These are phyloP conservation scores for Danio kyathit DNA, from an alignment of 2,797 vertebrate species.

Conservation along the genomic window DNA sequence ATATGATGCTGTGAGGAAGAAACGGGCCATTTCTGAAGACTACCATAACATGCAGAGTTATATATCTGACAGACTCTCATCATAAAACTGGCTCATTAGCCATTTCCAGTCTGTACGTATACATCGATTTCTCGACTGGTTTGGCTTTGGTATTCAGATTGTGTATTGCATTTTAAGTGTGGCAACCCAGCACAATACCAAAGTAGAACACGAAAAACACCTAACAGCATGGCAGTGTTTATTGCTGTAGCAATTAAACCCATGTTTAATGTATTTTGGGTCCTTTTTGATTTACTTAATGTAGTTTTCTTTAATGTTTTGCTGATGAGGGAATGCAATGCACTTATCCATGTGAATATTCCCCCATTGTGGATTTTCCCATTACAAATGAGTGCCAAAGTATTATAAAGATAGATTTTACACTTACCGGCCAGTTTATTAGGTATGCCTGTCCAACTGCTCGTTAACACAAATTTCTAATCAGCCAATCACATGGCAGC, in stretches of 20 bases:
- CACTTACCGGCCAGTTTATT: no score
- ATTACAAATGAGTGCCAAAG: background rate
- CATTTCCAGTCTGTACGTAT: background rate
- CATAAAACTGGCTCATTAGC: constrained; percentile 6
- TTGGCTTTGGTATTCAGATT: background rate
- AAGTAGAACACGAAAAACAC: background rate
- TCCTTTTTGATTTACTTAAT: background rate
- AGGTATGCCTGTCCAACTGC: no score
- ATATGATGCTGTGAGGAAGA: constrained; percentile 46
- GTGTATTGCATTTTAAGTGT: background rate
- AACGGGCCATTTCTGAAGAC: constrained; percentile 14
- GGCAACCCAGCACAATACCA: background rate
- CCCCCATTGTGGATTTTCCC: background rate
- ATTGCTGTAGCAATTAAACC: background rate
- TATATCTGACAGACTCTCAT: background rate
- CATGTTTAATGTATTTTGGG: background rate
- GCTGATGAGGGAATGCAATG: background rate
- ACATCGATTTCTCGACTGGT: background rate
- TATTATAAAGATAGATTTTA: background rate
- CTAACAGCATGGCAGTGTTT: no score
- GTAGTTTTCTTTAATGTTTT: background rate
- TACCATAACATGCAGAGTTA: constrained; percentile 19
- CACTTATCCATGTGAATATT: background rate
- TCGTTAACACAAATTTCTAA: no score
- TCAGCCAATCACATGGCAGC: no score